Conservation (phyloP, 2,113 vertebrate species). For the Smithornis capensis region DNA sequence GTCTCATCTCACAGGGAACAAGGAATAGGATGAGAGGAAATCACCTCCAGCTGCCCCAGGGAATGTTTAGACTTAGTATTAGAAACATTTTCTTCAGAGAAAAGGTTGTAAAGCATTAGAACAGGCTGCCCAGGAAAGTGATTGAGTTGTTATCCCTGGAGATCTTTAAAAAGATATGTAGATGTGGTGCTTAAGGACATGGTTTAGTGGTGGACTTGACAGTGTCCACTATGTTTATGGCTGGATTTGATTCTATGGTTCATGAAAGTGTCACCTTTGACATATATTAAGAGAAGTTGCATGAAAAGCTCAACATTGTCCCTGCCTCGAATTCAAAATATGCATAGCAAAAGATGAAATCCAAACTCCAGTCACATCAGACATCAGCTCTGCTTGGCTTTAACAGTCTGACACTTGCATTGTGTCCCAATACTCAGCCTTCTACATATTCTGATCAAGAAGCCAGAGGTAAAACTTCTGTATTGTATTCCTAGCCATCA, state of each 20-base stretch:
- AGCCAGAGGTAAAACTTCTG: not conserved
- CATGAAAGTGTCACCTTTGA: not conserved
- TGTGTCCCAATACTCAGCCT: not conserved
- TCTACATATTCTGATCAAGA: not conserved
- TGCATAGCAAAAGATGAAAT: not conserved
- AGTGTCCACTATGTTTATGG: not conserved
- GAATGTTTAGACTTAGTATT: not conserved
- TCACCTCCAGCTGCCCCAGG: not conserved
- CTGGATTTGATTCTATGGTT: not conserved
- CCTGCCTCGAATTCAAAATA: not conserved
- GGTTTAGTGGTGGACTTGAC: not conserved
- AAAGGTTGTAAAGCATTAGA: not conserved
- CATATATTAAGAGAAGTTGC: not conserved
- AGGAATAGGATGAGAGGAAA: not conserved
- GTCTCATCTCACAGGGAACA: not conserved
- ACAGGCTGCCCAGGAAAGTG: not conserved
- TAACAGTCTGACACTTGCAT: not conserved
- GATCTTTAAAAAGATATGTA: not conserved
- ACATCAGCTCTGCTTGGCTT: not conserved
- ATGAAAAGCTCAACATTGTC: not conserved
- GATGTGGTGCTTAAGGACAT: not conserved
- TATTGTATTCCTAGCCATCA: not conserved
- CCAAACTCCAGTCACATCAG: not conserved
- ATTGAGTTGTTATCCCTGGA: not conserved
- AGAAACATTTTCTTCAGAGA: not conserved